Evolutionary conservation across 2,113 vertebrate genomes (phyloP).

Genomic region (Trogon surrucura): DNA sequence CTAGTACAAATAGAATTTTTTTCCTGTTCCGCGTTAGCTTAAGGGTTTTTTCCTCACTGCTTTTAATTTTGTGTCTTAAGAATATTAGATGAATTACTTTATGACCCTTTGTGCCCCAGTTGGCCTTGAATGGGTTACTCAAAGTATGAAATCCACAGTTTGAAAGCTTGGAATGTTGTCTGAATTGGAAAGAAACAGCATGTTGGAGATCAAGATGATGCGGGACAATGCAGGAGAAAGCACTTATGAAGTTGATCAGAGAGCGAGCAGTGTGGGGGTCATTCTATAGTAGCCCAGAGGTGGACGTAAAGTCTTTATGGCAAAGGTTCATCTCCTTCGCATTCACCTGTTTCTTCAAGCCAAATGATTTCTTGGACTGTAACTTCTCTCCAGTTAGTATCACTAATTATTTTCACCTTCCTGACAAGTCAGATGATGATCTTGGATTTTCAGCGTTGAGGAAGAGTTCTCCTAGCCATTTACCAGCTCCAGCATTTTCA

Average conservation of each 20-base stretch:
- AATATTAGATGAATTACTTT: neutral
- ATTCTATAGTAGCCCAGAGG: neutral
- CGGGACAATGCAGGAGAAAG: neutral
- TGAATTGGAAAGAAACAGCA: fast-evolving
- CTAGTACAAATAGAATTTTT: neutral
- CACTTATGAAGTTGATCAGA: neutral
- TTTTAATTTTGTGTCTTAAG: neutral
- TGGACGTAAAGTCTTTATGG: no score
- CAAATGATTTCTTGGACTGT: neutral
- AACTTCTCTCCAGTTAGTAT: neutral
- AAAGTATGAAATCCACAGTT: neutral
- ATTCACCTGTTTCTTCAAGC: neutral
- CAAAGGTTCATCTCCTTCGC: neutral
- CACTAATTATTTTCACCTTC: neutral
- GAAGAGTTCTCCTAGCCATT: neutral
- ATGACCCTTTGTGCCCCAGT: neutral
- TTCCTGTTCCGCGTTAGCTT: neutral
- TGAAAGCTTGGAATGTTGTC: neutral
- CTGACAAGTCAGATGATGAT: fast-evolving
- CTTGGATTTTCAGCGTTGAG: neutral
- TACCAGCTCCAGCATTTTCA: neutral
- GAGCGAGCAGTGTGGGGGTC: neutral
- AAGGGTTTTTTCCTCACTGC: fast-evolving
- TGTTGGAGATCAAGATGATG: neutral
- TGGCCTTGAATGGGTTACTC: neutral